A percentile compares a stretch with the other conserved stretches of the same genome.
Evolutionary conservation across 2,113 vertebrate genomes (phyloP).

Genomic region (Chlamydotis undulata): DNA sequence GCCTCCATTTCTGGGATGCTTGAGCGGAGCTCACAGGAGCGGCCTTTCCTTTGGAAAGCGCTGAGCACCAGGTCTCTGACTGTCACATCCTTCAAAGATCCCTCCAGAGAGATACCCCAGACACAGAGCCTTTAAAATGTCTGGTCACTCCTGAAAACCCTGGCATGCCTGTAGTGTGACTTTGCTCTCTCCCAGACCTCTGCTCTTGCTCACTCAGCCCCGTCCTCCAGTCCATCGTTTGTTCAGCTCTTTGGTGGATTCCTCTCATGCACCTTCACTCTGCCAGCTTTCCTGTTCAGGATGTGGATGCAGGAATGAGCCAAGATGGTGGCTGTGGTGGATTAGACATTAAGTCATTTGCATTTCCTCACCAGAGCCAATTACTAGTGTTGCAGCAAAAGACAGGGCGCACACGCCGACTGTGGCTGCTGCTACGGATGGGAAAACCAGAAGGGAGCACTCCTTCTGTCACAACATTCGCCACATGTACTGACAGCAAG

Average conservation of each 20-base stretch:
- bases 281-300: background rate
- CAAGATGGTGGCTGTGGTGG: background rate
- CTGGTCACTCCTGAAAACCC: background rate
- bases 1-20: background rate
- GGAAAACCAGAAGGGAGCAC: slow-evolving; percentile 23
- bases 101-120: background rate
- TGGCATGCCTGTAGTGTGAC: background rate
- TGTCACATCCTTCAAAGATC: background rate
- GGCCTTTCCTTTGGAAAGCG: background rate
- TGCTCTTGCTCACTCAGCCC: background rate
- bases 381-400: slow-evolving; percentile 1
- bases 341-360: slow-evolving; percentile 33
- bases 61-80: background rate
- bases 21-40: background rate
- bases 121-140: background rate
- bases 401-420: background rate
- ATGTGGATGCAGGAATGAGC: background rate
- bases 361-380: slow-evolving; percentile 8
- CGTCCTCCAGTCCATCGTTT: background rate
- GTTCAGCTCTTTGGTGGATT: background rate
- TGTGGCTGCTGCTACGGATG: background rate
- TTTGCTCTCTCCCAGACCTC: background rate
- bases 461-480: background rate
- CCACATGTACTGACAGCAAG: background rate
- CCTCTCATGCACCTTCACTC: background rate